These are phyloP conservation scores for Osmerus eperlanus DNA, from an alignment of 2,113 vertebrate genomes.

Conservation along the genomic window DNA sequence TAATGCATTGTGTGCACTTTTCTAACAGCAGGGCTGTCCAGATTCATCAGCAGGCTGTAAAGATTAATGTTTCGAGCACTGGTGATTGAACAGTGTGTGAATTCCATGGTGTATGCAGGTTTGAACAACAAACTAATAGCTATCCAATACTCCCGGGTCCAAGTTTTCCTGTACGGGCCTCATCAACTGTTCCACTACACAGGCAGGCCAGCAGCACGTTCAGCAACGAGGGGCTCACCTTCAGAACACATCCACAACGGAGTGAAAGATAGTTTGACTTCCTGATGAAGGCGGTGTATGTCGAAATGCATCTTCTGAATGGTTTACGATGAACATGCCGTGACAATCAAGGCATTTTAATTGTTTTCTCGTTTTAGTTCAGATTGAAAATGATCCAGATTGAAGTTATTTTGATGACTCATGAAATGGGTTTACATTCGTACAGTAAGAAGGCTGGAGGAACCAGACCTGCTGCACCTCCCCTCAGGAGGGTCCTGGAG, in stretches of 20 bases:
- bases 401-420: not conserved
- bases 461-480: no score
- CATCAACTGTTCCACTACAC: no score
- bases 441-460: not conserved
- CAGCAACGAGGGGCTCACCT: not conserved
- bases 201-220: not conserved
- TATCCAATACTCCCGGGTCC: not conserved
- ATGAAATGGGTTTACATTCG: not conserved
- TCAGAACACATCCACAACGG: not conserved
- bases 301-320: no score
- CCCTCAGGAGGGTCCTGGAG: no score
- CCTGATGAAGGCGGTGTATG: no score
- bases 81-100: conserved; percentile 30
- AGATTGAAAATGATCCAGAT: no score
- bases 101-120: conserved; percentile 24
- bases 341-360: no score
- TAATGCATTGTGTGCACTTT: not conserved
- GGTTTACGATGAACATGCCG: no score
- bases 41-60: conserved; percentile 25
- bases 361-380: no score
- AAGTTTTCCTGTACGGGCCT: not conserved
- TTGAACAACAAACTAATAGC: conserved; percentile 13
- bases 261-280: no score
- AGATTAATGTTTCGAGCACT: conserved; percentile 26
- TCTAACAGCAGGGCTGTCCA: conserved; percentile 1